These are phyloP conservation scores for Tryphoninae sp. DNA, from an alignment of 2,888 invertebrate genomes.

Conservation along the genomic window DNA sequence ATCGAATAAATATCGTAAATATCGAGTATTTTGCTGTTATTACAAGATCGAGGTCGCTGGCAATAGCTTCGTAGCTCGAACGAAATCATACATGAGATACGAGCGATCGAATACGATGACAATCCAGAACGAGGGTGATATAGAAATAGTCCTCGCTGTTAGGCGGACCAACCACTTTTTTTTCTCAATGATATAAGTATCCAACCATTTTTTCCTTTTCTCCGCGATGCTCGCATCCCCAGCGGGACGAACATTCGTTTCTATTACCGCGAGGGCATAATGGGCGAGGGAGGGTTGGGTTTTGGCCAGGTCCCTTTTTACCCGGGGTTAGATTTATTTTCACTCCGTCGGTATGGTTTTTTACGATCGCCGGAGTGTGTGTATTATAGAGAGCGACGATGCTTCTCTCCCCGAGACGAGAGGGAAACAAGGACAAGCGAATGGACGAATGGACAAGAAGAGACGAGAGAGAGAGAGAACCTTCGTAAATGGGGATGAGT, in stretches of 20 bases:
- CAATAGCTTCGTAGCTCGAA: not conserved
- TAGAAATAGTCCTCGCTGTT: not conserved
- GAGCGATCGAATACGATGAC: not conserved
- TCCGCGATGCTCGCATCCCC: slow-evolving; percentile 33
- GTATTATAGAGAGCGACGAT: slow-evolving; percentile 68
- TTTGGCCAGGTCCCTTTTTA: slow-evolving; percentile 54
- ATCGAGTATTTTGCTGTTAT: too few relatives aligned
- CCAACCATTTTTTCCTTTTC: slow-evolving; percentile 12
- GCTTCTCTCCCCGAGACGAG: slow-evolving; percentile 53
- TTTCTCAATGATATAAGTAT: not conserved
- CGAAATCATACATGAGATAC: not conserved
- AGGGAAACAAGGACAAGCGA: slow-evolving; percentile 35
- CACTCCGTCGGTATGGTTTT: slow-evolving; percentile 78
- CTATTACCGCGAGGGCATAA: slow-evolving; percentile 70
- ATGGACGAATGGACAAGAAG: slow-evolving; percentile 1
- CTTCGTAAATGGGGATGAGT: slow-evolving; percentile 36
- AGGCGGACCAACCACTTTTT: not conserved
- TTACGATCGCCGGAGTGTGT: slow-evolving; percentile 74
- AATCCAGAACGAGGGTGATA: not conserved
- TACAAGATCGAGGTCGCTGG: too few relatives aligned
- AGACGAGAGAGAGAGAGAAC: slow-evolving; percentile 25
- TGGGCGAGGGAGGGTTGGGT: slow-evolving; percentile 65
- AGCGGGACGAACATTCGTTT: slow-evolving; percentile 71
- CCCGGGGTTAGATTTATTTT: slow-evolving; percentile 80
- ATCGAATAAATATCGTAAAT: too few relatives aligned